phyloP scores from a whole-genome alignment of 2,113 vertebrate genomes.

The Indri indri region DNA sequence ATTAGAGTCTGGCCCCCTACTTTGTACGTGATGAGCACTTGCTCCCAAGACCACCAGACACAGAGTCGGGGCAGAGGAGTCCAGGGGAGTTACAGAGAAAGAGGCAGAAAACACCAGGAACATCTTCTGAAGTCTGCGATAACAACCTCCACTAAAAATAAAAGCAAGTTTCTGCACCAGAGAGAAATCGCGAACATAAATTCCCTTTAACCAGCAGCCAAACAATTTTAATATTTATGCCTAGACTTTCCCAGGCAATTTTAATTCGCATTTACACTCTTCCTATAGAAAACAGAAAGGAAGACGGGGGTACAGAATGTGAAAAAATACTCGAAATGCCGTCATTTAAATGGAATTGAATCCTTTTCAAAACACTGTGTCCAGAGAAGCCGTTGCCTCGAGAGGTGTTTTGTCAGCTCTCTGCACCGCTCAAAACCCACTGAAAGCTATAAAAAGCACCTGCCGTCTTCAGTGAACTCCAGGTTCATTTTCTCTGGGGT shows the following conservation, averaged over 20 bases:
- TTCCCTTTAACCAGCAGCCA: slow-evolving; percentile 67
- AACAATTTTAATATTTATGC: slow-evolving; percentile 61
- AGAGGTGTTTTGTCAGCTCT: slow-evolving; percentile 71
- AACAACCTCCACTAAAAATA: slow-evolving; percentile 66
- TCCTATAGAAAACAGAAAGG: slow-evolving; percentile 36
- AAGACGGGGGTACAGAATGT: slow-evolving; percentile 16
- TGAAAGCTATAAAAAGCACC: slow-evolving; percentile 76
- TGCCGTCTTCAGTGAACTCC: slow-evolving; percentile 65
- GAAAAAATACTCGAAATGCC: slow-evolving; percentile 72
- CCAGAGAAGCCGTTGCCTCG: slow-evolving; percentile 56
- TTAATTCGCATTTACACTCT: slow-evolving; percentile 61
- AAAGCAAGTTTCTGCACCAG: slow-evolving; percentile 63
- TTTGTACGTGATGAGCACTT: background rate
- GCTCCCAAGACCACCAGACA: background rate
- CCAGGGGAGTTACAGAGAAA: background rate
- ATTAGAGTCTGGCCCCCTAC: background rate
- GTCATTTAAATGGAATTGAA: slow-evolving; percentile 70
- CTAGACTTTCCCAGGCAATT: slow-evolving; percentile 63
- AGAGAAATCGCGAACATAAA: slow-evolving; percentile 52
- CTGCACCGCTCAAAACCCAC: slow-evolving; percentile 61
- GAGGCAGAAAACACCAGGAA: background rate
- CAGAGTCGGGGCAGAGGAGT: rapidly evolving
- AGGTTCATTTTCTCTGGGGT: slow-evolving; percentile 71
- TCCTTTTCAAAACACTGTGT: slow-evolving; percentile 77
- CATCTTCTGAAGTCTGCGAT: slow-evolving; percentile 42